Base-by-base conservation (phyloP, 2,797 vertebrate species). In the Rhynchotus rufescens region DNA sequence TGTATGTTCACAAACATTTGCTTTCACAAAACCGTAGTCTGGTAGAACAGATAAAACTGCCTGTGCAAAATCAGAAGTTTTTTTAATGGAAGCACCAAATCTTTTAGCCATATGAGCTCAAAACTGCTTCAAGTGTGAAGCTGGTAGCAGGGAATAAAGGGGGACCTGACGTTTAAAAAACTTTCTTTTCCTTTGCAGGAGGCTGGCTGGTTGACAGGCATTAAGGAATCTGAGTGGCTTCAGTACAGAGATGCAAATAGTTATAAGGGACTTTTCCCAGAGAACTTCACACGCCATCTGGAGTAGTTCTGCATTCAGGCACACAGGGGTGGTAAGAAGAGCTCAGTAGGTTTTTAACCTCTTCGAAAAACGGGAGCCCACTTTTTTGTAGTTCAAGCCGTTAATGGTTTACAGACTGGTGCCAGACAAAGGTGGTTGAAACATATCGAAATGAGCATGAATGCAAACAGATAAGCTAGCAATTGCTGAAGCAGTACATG, bases 171-270 rank as follows among this genome's bases (percentile, higher is more conserved):
- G 21, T 75, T 87, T 90, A 80, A 94, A 52, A 68, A 30, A 9
- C 30, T 95, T 17, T 97, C 30, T 74, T 95, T 86, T 95, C 52
- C 81, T 91, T 97, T 97, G 51, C 97, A 99, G 99, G 99, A 99
- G 73, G 99, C 99, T 15, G 99, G 99, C 60, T 99, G 99, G 99
- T 98, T 99, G 77, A 99, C 98, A 23, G 99, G 99, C 44, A 95
- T 99, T 83, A 99, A 98, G 95, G 98, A 99, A 93, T 97, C 88
- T 0, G 99, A 99, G 34, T 99, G 99, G 99, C 96, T 98, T 73
- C 97, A 98, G 60, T 97, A 97, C 47, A 98, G 97, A 87, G 95
- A 98, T 74, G 96, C 90, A 26, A 88, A 94, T 19, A 97, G 98
- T 65, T 98, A 98, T 25, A 98, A 98, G 97, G 99, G 99, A 98